Conservation (phyloP, 2,888 invertebrate species). For the Eilema griseolum region DNA sequence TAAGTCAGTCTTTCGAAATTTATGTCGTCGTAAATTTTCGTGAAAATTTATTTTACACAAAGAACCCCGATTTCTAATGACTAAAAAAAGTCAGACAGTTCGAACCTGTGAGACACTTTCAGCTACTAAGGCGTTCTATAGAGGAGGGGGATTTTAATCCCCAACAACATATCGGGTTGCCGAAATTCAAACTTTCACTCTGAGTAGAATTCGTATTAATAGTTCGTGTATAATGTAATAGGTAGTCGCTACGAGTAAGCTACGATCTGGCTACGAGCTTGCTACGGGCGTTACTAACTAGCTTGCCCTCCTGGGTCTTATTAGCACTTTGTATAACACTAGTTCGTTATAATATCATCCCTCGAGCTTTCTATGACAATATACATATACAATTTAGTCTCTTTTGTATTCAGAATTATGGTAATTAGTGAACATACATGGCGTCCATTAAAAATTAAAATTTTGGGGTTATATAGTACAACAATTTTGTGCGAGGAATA, state of each 20-base stretch:
- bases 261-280: constrained; percentile 11
- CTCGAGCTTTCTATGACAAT: not conserved
- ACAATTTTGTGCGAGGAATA: no score
- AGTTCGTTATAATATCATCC: not conserved
- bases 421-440: no score
- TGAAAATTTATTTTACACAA: constrained; percentile 11
- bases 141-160: no score
- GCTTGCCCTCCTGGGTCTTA: constrained; percentile 10
- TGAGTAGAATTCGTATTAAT: not conserved
- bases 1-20: constrained; percentile 1
- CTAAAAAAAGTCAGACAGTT: not conserved
- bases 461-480: no score
- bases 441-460: no score
- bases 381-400: not conserved
- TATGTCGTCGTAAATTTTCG: constrained; percentile 10
- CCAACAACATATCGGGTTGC: not conserved
- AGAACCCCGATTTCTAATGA: constrained; percentile 1
- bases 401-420: no score
- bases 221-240: not conserved
- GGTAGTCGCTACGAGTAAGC: constrained; percentile 3
- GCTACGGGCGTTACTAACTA: constrained; percentile 11
- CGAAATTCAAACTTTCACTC: not conserved
- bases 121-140: not conserved
- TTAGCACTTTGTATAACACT: constrained; percentile 10
- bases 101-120: not conserved